These are phyloP conservation scores for Rachycentron canadum DNA, from an alignment of 2,797 vertebrate species.

Conservation along the genomic window DNA sequence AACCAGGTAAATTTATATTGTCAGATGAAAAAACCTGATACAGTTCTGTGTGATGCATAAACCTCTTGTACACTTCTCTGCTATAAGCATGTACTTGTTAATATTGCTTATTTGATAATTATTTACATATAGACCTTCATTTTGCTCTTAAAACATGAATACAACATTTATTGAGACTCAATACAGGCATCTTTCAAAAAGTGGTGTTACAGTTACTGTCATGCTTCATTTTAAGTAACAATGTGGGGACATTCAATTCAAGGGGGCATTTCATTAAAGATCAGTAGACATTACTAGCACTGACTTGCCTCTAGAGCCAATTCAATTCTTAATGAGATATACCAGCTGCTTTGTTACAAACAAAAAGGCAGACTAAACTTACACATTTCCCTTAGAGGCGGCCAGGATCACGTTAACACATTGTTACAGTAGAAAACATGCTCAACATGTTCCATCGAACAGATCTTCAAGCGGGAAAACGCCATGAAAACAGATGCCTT, in stretches of 20 bases:
- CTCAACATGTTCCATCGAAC: slow-evolving; percentile 16
- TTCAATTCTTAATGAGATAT: slow-evolving; percentile 16
- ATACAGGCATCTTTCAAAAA: slow-evolving; percentile 34
- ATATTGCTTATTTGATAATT: slow-evolving; percentile 47
- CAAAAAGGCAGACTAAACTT: not conserved
- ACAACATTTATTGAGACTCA: slow-evolving; percentile 28
- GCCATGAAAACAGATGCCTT: not conserved
- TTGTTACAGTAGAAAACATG: slow-evolving; percentile 23
- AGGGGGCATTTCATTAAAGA: not conserved
- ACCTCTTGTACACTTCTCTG: slow-evolving; percentile 25
- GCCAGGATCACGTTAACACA: slow-evolving; percentile 14
- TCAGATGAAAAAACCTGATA: slow-evolving; percentile 20
- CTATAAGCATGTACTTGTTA: slow-evolving; percentile 50
- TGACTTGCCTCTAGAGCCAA: slow-evolving; percentile 22
- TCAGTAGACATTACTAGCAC: not conserved
- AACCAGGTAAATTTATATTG: not conserved
- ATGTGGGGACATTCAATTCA: not conserved
- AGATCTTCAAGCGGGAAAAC: not conserved
- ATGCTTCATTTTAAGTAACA: slow-evolving; percentile 23
- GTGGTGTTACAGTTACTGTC: slow-evolving; percentile 24
- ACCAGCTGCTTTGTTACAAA: slow-evolving; percentile 1
- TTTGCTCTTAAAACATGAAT: slow-evolving; percentile 39
- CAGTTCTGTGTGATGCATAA: not conserved
- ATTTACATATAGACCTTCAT: slow-evolving; percentile 73
- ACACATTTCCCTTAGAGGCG: not conserved